These are phyloP conservation scores for Myiagra hebetior DNA, from an alignment of 2,113 vertebrate genomes.

Conservation along the genomic window DNA sequence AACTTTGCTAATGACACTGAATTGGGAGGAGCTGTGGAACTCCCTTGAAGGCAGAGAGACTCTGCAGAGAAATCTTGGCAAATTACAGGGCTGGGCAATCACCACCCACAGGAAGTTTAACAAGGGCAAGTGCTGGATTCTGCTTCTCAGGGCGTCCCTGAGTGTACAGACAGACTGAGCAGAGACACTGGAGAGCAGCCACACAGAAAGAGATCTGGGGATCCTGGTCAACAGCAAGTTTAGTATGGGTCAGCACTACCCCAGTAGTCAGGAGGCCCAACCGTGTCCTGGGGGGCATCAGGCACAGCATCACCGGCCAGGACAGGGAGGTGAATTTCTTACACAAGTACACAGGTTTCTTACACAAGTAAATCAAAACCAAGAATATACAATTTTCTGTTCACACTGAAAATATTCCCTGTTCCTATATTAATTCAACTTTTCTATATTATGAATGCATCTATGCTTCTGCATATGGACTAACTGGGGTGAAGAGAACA, in stretches of 20 bases:
- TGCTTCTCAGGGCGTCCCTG: background rate
- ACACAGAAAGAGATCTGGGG: background rate
- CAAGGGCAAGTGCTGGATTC: background rate
- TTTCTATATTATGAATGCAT: background rate
- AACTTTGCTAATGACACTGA: background rate
- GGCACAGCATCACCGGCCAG: background rate
- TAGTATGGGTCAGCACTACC: background rate
- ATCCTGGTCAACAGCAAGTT: background rate
- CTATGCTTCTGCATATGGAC: background rate
- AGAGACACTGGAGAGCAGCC: background rate
- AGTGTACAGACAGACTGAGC: background rate
- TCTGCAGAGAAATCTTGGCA: background rate
- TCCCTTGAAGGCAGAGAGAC: background rate
- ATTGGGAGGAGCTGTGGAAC: background rate
- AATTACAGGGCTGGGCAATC: background rate
- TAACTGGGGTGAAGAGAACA: background rate
- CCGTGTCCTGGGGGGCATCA: fast-evolving
- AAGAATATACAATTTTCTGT: background rate
- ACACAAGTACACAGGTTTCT: background rate
- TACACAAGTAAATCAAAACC: background rate
- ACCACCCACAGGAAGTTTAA: background rate
- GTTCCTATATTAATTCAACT: background rate
- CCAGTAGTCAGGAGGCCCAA: background rate
- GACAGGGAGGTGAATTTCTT: background rate
- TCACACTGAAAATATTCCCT: background rate